Percentiles rank a stretch among this genome's conserved stretches.
Conservation (phyloP, 2,797 vertebrate species). For the Gymnodraco acuticeps region DNA sequence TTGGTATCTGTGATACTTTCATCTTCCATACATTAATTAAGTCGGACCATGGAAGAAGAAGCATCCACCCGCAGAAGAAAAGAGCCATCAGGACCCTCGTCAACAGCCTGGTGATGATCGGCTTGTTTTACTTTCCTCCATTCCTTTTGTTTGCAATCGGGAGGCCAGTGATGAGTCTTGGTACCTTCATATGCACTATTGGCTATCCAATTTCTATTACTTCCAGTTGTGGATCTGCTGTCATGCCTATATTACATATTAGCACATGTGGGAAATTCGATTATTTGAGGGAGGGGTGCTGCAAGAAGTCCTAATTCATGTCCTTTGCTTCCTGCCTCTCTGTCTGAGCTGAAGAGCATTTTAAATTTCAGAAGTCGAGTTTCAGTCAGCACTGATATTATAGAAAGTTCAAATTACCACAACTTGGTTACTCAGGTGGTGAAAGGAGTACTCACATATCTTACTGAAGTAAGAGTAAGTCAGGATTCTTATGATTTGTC, state of each 20-base stretch:
- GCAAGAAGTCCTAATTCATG: constrained; percentile 10
- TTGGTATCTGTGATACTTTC: constrained; percentile 69
- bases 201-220: not conserved
- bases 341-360: not conserved
- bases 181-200: rapidly evolving
- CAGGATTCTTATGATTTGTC: too few relatives aligned
- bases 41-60: constrained; percentile 46
- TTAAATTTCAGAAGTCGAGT: not conserved
- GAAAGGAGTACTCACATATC: too few relatives aligned
- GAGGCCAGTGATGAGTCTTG: rapidly evolving
- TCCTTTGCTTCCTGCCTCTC: not conserved
- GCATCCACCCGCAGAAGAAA: constrained; percentile 78
- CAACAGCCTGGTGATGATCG: constrained; percentile 65
- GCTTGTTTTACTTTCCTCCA: constrained; percentile 71
- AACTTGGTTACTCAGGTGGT: too few relatives aligned
- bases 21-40: constrained; percentile 66
- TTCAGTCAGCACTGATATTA: not conserved
- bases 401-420: not conserved
- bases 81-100: constrained; percentile 70
- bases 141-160: constrained; percentile 25
- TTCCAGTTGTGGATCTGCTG: constrained; percentile 38
- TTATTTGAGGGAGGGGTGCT: not conserved
- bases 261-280: constrained; percentile 39
- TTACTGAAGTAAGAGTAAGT: too few relatives aligned
- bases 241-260: constrained; percentile 67